Evolutionary conservation across 2,888 invertebrate genomes (phyloP).

Genomic region (Drosophila merina): DNA sequence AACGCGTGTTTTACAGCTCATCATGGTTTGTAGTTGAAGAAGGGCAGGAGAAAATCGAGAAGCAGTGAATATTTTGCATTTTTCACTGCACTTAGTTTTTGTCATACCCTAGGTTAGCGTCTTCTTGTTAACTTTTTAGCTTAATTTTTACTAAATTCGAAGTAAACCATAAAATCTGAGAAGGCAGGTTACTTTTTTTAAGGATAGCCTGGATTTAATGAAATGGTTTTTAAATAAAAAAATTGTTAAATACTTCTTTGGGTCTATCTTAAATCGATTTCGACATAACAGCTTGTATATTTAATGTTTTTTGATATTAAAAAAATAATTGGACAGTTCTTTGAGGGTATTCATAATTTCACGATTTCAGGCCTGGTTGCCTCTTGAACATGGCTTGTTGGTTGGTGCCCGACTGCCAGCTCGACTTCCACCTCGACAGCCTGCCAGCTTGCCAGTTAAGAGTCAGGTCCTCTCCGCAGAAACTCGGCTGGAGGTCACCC

Average conservation of each 20-base stretch:
- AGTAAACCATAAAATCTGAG: too few relatives aligned
- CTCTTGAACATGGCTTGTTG: constrained; percentile 12
- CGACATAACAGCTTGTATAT: too few relatives aligned
- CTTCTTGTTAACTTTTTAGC: not conserved
- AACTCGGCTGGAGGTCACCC: constrained; percentile 72
- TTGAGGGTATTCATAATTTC: constrained; percentile 12
- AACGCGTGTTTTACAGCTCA: constrained; percentile 79
- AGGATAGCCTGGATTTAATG: too few relatives aligned
- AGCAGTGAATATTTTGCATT: constrained; percentile 55
- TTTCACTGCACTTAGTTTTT: constrained; percentile 56
- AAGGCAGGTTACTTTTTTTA: too few relatives aligned
- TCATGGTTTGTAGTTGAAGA: constrained; percentile 45
- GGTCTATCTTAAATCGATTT: too few relatives aligned
- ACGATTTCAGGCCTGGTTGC: not conserved
- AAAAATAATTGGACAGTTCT: not conserved
- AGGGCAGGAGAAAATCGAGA: constrained; percentile 7
- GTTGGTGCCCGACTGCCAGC: constrained; percentile 18
- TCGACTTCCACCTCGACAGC: not conserved
- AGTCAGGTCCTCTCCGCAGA: constrained; percentile 69
- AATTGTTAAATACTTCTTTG: too few relatives aligned
- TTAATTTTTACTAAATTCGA: not conserved
- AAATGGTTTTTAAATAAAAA: too few relatives aligned
- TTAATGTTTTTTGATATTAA: not conserved
- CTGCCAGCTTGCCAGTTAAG: constrained; percentile 53
- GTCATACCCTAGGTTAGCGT: not conserved